Evolutionary conservation across 2,797 vertebrate species (phyloP), one percentile per base, ranked within the genome.

Genomic region (Sebastolobus alascanus): DNA sequence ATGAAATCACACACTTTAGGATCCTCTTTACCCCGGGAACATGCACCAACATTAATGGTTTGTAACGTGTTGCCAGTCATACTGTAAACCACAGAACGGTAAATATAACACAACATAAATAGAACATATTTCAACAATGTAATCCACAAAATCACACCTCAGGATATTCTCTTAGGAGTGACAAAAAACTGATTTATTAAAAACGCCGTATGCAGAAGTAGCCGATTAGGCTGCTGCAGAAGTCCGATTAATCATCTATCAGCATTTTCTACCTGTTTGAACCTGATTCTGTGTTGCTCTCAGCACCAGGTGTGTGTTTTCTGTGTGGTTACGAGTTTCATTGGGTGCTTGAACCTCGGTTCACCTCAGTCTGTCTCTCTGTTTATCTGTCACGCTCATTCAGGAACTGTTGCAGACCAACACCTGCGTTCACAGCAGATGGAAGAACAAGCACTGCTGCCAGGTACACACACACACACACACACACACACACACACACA

Each of bases 401-500:
- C 92, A 99, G 98, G 98, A 99, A 84, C 93, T 99, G 91, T 94
- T 99, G 95, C 96, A 97, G 94, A 97, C 85, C 85, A 97, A 93
- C 92, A 95, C 90, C 52, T 98, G 97, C 93, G 91, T 97, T 92
- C 95, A 96, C 91, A 96, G 96, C 96, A 97, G 96, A 97, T 99
- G 98, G 98, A 98, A 95, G 95, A 97, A 89, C 95, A 98, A 97
- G 93, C 92, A 95, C 70, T 95, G 95, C 94, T 98, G 97, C 94
- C 98, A 99, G 98, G 98, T 99, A 97, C 90, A 67, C 52, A 68
- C 56, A 40, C 50, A 65, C 73, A 77, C 64, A 46, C 37, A 67
- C 71, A 72, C 76, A 25, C 43, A 64, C 35, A 52, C 25, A 58
- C 73, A 9, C 52, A 22, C 69, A 1, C 64, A 69, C 77, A 79